Conservation (phyloP, 2,888 invertebrate species). For the Drosophila siamana region DNA sequence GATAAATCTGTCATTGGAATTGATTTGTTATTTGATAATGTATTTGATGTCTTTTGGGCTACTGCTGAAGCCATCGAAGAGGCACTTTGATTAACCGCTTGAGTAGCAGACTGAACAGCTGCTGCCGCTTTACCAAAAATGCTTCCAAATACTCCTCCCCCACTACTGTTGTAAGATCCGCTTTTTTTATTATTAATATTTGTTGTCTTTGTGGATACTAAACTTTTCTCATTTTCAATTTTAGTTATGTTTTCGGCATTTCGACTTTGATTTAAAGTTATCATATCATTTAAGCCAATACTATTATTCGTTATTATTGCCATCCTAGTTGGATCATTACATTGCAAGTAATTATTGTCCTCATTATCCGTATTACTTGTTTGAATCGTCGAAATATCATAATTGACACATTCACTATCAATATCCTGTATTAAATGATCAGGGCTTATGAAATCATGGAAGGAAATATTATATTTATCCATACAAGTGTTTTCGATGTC, state of each 20-base stretch:
- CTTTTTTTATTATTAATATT: background rate
- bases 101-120: constrained; percentile 83
- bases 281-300: constrained; percentile 10
- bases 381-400: constrained; percentile 71
- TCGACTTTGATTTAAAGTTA: constrained; percentile 1
- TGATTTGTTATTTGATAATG: constrained; percentile 5
- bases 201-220: constrained; percentile 1
- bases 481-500: constrained; percentile 10
- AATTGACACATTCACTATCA: constrained; percentile 73
- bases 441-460: constrained; percentile 14
- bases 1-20: background rate
- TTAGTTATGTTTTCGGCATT: background rate
- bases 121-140: constrained; percentile 84
- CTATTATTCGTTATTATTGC: background rate
- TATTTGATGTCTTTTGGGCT: constrained; percentile 62
- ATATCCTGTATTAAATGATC: constrained; percentile 18
- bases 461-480: constrained; percentile 9
- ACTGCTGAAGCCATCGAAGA: constrained; percentile 77
- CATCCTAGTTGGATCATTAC: constrained; percentile 13
- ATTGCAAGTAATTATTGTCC: constrained; percentile 27
- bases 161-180: constrained; percentile 16
- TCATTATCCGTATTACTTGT: constrained; percentile 48
- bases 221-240: background rate
- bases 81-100: constrained; percentile 82
- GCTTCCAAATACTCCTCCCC: constrained; percentile 81